Evolutionary conservation across 2,888 invertebrate species (phyloP), one percentile per base, ranked within the genome.

Genomic region (Teinopalpus imperialis): DNA sequence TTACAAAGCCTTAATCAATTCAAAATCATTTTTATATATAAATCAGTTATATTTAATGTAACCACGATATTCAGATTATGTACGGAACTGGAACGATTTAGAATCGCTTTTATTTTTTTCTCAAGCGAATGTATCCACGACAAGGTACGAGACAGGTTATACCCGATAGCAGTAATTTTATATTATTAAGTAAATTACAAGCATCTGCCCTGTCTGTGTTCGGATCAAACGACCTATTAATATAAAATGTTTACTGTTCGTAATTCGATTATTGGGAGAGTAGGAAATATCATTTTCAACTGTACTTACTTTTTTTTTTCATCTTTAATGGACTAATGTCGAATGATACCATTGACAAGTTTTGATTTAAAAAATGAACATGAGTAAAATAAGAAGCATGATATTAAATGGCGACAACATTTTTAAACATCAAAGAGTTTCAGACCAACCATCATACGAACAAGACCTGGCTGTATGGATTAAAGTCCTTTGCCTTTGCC

Each of bases 151-250:
- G 46, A 56, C 80, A 61, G 72, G 77, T 76, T 74, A 57, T 61
- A 59, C 66, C 53, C 54, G 65, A 74, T 71, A 57, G 64, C 50
- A 61, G 70, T 75, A 80, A 82, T 82, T 81, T 80, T 69, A 74
- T 72, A 73, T 78, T 69, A 82, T 82, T 82, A 81, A 78, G 64
- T 70, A 79, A 81, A 82, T 81, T 77, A 74, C 68, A 61, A 49
- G 69, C 80, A 78, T 71, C 75, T 73, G 78, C 53, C 51, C 50
- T 41, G 40, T 44, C 54, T 52, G 54, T 57, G 62, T 63, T 61
- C 65, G 57, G 56, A 70, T 66, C 66, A 59, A 66, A 60, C 58
- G 53, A 57, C 57, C 63, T 61, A 74, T 77, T 79, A 79, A 74
- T 69, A 71, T 75, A 71, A 70, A 74, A 80, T 81, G 80, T 81